These are phyloP conservation scores for Umimayanthus kanabou DNA, from an alignment of 92 coral and sea anemone genomes.

Conservation along the genomic window DNA sequence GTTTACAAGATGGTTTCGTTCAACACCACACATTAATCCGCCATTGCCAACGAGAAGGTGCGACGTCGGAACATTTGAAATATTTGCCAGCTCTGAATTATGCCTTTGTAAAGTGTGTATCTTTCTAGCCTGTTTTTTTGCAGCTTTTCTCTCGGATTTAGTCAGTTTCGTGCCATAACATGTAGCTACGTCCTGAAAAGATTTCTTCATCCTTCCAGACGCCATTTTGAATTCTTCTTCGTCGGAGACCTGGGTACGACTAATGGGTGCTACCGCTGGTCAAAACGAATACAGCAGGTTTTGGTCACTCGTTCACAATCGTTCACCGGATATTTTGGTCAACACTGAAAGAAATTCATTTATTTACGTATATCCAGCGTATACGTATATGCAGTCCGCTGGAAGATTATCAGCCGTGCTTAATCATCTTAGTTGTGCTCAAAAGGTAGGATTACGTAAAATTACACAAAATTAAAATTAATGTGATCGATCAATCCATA, in stretches of 20 bases:
- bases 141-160: constrained; percentile 89
- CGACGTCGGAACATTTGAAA: constrained; percentile 77
- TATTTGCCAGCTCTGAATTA: constrained; percentile 60
- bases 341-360: neutral
- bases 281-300: too few relatives aligned
- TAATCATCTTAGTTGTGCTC: neutral
- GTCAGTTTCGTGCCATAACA: constrained; percentile 64
- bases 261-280: constrained; percentile 25
- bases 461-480: too few relatives aligned
- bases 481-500: too few relatives aligned
- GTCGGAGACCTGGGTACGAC: constrained; percentile 26
- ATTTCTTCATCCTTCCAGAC: constrained; percentile 52
- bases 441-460: constrained; percentile 2
- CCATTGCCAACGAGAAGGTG: constrained; percentile 93
- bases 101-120: constrained; percentile 68
- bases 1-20: constrained; percentile 65
- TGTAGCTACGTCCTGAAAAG: neutral
- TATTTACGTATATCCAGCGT: neutral
- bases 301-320: too few relatives aligned
- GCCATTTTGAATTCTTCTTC: constrained; percentile 76
- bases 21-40: constrained; percentile 89
- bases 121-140: constrained; percentile 81
- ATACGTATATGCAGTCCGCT: constrained; percentile 25
- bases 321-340: too few relatives aligned
- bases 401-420: constrained; percentile 30